Evolutionary conservation across 1,140 invertebrate species (phyloP), one percentile per base, ranked within the genome.

Genomic region (Drosophila bocqueti): DNA sequence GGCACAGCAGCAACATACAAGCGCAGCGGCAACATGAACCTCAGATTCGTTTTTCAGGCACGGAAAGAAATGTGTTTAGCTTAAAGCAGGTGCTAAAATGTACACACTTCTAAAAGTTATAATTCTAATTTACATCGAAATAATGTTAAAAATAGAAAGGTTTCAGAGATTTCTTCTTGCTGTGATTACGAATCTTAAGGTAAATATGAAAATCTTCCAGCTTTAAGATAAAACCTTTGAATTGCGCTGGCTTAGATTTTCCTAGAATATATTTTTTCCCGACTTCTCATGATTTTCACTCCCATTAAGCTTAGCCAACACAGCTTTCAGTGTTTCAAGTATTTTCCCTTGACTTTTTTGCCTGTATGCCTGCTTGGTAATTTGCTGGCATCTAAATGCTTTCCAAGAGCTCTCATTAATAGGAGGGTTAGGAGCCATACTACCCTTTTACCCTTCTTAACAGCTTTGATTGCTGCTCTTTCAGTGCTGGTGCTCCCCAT

Each of bases 371-470:
- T 52, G 40, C 63, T 52, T 68, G 83, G 76, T 77, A 85, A 85
- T 85, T 85, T 83, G 72, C 79, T 64, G 80, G 47, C 83, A 71
- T 62, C 73, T 81, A 75, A 85, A 79, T 68, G 63, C 66, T 83
- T 79, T 57, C 62, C 64, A 67, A 84, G 72, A 84, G 78, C 63
- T 61, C 67, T 84, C 82, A 84, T 86, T 87, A 86, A 87, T 83
- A 61, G 67, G 68, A 60, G 67, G 69, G 67, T 61, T 47, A 38
- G n/a, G 21, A 8, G 29, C 65, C 42, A 34, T 8, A 10, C 62
- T 16, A 26, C 21, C 36, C 67, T 38, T 72, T 60, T 42, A 43
- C 31, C 71, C 67, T 47, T 50, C 71, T 43, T 64, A 52, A 46
- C 43, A 43, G 46, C 71, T 73, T 36, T 76, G 52, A 29, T 66